Evolutionary conservation across 2,113 vertebrate species (phyloP), one percentile per base, ranked within the genome.

Genomic region (Anguilla japonica): DNA sequence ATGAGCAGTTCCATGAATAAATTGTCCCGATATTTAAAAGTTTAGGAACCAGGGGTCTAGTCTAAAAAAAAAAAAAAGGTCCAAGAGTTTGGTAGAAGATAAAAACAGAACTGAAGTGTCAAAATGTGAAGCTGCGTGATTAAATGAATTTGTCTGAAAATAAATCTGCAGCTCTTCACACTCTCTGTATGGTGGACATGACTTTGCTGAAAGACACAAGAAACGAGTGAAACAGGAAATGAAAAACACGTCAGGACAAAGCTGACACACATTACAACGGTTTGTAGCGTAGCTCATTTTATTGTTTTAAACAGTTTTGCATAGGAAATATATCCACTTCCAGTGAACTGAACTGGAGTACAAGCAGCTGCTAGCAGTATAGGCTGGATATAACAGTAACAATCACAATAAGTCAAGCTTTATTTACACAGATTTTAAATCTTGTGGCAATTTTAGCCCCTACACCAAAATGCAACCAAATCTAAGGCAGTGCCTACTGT

Each of bases 301-400:
- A 99, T 99, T 99, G 98, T 99, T 99, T 34, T 98, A 98, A 99
- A 99, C 97, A 98, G 98, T 98, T 99, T 99, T 99, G 98, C 98
- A 99, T 99, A 99, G 98, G 98, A 99, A 99, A 99, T 99, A 99
- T 98, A 99, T 99, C 97, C 96, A 98, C 98, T 99, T 99, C 98
- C 98, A 99, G 98, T 99, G 98, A 20, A 67, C 22, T 98, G 98
- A 97, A 99, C 98, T 98, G 98, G 98, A 98, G 98, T 98, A 98
- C 97, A 98, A 98, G 98, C 98, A 99, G 98, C 97, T 99, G 98
- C 98, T 98, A 99, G 97, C 98, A 98, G 97, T 98, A 98, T 97
- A 98, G 98, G 98, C 98, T 99, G 98, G 98, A 97, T 99, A 99
- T 97, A 99, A 99, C 98, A 98, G 98, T 97, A 99, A 99, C 98